These are phyloP conservation scores for Rhaphigaster nebulosa DNA, from an alignment of 2,888 invertebrate species.

Conservation along the genomic window DNA sequence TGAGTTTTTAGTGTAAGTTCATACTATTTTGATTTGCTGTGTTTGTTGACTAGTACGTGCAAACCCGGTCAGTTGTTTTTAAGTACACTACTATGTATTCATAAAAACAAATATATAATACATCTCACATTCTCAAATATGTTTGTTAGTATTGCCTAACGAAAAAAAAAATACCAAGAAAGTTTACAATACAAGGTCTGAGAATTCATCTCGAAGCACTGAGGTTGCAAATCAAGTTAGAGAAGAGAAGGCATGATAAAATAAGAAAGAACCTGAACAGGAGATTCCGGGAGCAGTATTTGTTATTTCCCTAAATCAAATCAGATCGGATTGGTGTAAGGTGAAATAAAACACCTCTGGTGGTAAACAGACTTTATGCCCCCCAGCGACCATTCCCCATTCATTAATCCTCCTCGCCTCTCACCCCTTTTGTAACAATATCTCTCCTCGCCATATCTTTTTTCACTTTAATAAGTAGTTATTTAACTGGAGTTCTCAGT, in stretches of 20 bases:
- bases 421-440: not conserved
- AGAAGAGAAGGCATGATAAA: not conserved
- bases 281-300: not conserved
- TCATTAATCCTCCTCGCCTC: not conserved
- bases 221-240: conserved; percentile 23
- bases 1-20: too few relatives aligned
- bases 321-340: conserved; percentile 17
- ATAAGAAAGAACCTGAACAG: not conserved
- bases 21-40: too few relatives aligned
- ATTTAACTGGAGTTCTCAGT: not conserved
- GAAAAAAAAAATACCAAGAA: not conserved
- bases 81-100: not conserved
- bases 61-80: too few relatives aligned
- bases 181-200: not conserved
- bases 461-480: not conserved
- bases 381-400: conserved; percentile 2
- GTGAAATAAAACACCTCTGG: conserved; percentile 38
- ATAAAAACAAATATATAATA: not conserved
- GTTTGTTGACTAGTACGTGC: too few relatives aligned
- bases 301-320: conserved; percentile 38
- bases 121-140: not conserved
- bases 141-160: not conserved
- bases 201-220: not conserved
- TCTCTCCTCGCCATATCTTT: not conserved
- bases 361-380: conserved; percentile 41